phyloP scores from a whole-genome alignment of 2,113 vertebrate genomes.

The Strigops habroptila region DNA sequence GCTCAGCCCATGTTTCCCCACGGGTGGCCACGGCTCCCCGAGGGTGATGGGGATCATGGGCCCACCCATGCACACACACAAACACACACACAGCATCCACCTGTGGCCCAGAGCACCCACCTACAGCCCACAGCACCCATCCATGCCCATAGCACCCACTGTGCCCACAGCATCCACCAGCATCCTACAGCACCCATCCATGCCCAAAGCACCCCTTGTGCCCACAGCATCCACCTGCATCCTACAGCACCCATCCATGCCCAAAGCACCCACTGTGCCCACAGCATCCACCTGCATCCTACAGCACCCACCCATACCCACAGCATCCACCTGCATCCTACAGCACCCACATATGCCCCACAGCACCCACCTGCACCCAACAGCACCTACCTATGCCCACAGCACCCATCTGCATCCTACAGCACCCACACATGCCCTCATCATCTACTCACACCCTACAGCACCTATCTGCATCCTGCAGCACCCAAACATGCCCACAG shows the following conservation, averaged over 20 bases:
- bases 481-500: neutral
- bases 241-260: neutral
- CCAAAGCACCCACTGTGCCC: neutral
- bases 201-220: too few species aligned
- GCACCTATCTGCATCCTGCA: neutral
- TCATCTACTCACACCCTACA: neutral
- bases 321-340: neutral
- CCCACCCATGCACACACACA: neutral
- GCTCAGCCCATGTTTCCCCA: neutral
- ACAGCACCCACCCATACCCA: neutral
- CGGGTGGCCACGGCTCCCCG: fast-evolving
- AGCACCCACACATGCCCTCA: neutral
- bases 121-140: neutral
- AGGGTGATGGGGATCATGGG: fast-evolving
- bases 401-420: neutral
- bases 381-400: too few species aligned
- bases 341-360: neutral
- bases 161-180: too few species aligned
- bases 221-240: neutral
- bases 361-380: neutral
- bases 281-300: neutral
- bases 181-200: neutral
- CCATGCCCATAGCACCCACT: neutral
- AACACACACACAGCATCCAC: neutral
- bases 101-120: too few species aligned